Conservation (phyloP, 2,113 vertebrate species). For the Hippocampus zosterae region DNA sequence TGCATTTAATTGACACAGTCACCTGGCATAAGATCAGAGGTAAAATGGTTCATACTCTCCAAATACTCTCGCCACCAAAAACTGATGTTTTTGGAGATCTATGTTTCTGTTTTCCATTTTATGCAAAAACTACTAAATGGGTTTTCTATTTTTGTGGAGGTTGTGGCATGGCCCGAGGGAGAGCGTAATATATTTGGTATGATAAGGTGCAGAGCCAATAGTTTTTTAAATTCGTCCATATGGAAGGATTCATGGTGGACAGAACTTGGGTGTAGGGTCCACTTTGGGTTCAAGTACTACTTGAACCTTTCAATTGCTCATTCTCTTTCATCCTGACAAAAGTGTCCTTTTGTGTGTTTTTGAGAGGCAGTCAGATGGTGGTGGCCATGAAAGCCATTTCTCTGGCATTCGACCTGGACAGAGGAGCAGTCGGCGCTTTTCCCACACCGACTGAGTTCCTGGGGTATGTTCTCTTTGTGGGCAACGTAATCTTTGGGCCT, state of each 20-base stretch:
- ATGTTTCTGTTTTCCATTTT: neutral
- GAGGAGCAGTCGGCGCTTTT: slow-evolving; percentile 71
- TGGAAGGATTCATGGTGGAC: neutral
- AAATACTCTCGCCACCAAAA: neutral
- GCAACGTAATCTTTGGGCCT: slow-evolving; percentile 84
- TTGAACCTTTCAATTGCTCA: neutral
- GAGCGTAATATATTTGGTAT: neutral
- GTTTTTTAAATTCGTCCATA: neutral
- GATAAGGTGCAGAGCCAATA: too few relatives aligned
- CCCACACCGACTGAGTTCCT: slow-evolving; percentile 83
- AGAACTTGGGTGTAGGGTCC: neutral
- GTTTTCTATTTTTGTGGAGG: neutral
- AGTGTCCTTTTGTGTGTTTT: slow-evolving; percentile 1
- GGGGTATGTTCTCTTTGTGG: slow-evolving; percentile 88
- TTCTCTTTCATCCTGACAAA: neutral
- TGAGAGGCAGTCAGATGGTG: slow-evolving; percentile 87
- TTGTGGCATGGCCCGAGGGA: neutral
- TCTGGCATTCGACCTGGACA: slow-evolving; percentile 86
- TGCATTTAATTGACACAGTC: slow-evolving; percentile 84
- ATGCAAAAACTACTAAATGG: neutral
- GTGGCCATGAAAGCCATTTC: slow-evolving; percentile 93
- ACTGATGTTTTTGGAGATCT: neutral
- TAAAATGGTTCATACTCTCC: slow-evolving; percentile 37
- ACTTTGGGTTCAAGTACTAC: neutral
- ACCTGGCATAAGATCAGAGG: slow-evolving; percentile 92